These are phyloP conservation scores for Helleia helle DNA, from an alignment of 2,888 invertebrate species.

Conservation along the genomic window DNA sequence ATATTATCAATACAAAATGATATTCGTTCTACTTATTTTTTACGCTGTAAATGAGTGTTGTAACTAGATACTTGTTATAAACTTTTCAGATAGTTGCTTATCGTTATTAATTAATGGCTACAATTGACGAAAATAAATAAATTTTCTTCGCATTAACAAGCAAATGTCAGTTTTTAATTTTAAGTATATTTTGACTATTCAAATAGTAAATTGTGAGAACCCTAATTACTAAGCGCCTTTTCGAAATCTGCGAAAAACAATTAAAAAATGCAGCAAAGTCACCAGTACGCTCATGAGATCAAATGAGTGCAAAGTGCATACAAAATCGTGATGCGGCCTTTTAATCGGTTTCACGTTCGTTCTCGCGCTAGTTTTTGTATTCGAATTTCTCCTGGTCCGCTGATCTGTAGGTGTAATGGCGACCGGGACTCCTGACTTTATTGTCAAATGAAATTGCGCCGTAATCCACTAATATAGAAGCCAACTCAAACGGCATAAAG, in stretches of 20 bases:
- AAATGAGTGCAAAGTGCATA: slow-evolving; percentile 72
- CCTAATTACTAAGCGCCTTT: slow-evolving; percentile 50
- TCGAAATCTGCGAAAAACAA: slow-evolving; percentile 47
- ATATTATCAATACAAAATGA: slow-evolving; percentile 19
- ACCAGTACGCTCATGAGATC: slow-evolving; percentile 49
- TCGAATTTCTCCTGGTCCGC: slow-evolving; percentile 59
- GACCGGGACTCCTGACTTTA: slow-evolving; percentile 31
- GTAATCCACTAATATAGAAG: slow-evolving; percentile 36
- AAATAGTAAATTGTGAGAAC: background rate
- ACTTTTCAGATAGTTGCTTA: background rate
- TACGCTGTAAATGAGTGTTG: background rate
- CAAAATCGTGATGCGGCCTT: slow-evolving; percentile 72
- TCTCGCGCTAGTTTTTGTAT: slow-evolving; percentile 69
- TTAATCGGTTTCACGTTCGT: slow-evolving; percentile 72
- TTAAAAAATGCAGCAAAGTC: slow-evolving; percentile 33
- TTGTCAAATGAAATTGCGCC: slow-evolving; percentile 36
- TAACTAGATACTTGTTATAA: background rate
- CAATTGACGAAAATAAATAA: no score
- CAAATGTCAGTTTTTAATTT: no score
- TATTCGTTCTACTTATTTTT: slow-evolving; percentile 41
- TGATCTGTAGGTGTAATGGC: slow-evolving; percentile 52
- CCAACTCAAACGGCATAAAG: slow-evolving; percentile 29
- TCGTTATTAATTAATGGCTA: background rate
- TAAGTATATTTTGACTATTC: no score
- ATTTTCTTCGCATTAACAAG: no score